phyloP scores from a whole-genome alignment of 2,888 invertebrate genomes.

The Drosophila kambysellisi region DNA sequence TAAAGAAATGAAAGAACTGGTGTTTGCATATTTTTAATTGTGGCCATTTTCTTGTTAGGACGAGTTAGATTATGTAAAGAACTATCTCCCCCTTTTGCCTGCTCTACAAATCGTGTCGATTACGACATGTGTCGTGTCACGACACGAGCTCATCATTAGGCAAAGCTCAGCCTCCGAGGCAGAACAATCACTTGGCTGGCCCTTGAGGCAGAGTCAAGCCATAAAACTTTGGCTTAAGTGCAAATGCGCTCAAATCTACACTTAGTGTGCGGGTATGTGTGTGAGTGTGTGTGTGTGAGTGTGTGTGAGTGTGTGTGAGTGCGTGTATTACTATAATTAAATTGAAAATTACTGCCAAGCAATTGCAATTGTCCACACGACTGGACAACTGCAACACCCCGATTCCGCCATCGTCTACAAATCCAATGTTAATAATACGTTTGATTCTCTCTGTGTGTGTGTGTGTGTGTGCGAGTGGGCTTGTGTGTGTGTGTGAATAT shows the following conservation, averaged over 20 bases:
- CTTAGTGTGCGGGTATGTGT: slow-evolving; percentile 50
- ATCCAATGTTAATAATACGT: slow-evolving; percentile 76
- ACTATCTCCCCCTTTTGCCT: background rate
- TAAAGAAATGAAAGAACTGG: too few relatives aligned
- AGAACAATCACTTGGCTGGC: slow-evolving; percentile 23
- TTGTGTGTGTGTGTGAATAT: slow-evolving; percentile 7
- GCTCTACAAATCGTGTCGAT: background rate
- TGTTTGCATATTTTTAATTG: background rate
- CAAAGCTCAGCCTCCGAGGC: slow-evolving; percentile 29
- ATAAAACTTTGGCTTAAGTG: slow-evolving; percentile 77
- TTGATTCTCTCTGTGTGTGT: slow-evolving; percentile 24
- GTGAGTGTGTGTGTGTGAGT: background rate
- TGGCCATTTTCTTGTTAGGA: background rate
- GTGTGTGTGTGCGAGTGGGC: background rate
- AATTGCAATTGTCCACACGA: slow-evolving; percentile 84
- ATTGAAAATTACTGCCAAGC: slow-evolving; percentile 84
- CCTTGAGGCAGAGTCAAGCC: slow-evolving; percentile 60
- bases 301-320: slow-evolving; percentile 12
- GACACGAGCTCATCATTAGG: slow-evolving; percentile 20
- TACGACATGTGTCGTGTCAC: slow-evolving; percentile 21
- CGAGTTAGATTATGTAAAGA: accelerated
- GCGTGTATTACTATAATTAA: slow-evolving; percentile 83
- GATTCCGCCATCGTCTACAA: slow-evolving; percentile 18
- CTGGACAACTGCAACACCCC: slow-evolving; percentile 60
- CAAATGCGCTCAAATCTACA: slow-evolving; percentile 81